Conservation (phyloP, 2,797 vertebrate species). For the Coendou prehensilis region DNA sequence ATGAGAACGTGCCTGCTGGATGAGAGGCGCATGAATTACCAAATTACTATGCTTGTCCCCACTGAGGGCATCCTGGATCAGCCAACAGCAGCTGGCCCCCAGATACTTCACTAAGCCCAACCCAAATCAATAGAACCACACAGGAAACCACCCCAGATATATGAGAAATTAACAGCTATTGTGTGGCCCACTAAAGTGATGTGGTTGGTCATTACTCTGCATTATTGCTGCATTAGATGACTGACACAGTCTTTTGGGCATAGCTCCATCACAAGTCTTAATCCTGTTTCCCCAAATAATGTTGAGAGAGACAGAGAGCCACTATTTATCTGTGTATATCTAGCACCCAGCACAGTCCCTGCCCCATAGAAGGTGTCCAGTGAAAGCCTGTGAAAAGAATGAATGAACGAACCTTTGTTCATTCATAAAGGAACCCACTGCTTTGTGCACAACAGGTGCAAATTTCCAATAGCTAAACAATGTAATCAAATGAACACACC, state of each 20-base stretch:
- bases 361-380: not conserved
- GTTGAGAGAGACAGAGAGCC: not conserved
- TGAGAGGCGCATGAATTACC: not conserved
- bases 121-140: not conserved
- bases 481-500: slow-evolving; percentile 67
- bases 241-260: not conserved
- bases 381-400: slow-evolving; percentile 36
- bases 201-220: not conserved
- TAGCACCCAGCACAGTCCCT: not conserved
- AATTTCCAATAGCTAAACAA: slow-evolving; percentile 64
- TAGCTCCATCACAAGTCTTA: not conserved
- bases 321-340: not conserved
- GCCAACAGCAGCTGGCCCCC: not conserved
- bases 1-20: not conserved
- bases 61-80: not conserved
- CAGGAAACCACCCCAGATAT: not conserved
- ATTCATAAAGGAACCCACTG: slow-evolving; percentile 36
- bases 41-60: not conserved
- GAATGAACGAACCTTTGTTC: slow-evolving; percentile 75
- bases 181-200: not conserved
- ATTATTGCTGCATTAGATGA: not conserved
- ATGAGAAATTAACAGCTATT: not conserved
- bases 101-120: not conserved
- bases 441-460: slow-evolving; percentile 16
- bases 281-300: not conserved